These are phyloP conservation scores for Lasioglossum oenotherae DNA, from an alignment of 2,888 invertebrate species.

Conservation along the genomic window DNA sequence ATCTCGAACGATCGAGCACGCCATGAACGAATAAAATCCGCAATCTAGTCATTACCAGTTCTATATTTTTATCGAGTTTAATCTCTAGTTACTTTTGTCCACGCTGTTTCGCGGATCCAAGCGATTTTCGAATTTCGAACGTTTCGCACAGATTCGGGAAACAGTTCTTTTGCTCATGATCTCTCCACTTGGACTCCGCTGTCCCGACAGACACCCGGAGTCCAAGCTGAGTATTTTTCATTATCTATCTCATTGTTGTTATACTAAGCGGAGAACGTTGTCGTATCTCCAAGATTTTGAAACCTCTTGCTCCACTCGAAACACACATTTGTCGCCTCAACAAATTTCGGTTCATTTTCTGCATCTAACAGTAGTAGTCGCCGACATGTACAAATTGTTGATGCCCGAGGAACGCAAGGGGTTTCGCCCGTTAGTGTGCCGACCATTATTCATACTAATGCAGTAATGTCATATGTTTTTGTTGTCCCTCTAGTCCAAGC, in stretches of 20 bases:
- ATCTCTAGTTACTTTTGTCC: slow-evolving; percentile 15
- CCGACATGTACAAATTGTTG: neutral
- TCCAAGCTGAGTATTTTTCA: slow-evolving; percentile 29
- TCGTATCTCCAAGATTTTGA: slow-evolving; percentile 58
- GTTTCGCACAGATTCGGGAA: slow-evolving; percentile 31
- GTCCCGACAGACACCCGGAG: neutral
- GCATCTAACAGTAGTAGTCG: neutral
- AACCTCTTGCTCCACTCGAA: slow-evolving; percentile 56
- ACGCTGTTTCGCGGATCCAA: slow-evolving; percentile 24
- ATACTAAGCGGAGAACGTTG: slow-evolving; percentile 47
- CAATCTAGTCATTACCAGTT: slow-evolving; percentile 33
- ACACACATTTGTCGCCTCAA: neutral
- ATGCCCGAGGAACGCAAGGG: slow-evolving; percentile 46
- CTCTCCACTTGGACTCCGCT: slow-evolving; percentile 28
- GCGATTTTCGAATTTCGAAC: neutral
- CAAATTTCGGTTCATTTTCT: neutral
- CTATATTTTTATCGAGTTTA: slow-evolving; percentile 39
- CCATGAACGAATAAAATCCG: neutral
- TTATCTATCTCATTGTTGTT: slow-evolving; percentile 46
- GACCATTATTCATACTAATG: slow-evolving; percentile 78
- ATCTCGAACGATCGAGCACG: neutral
- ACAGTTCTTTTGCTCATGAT: slow-evolving; percentile 17
- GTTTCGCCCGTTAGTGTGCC: slow-evolving; percentile 65
- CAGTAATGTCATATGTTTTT: slow-evolving; percentile 83
- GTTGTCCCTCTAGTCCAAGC: slow-evolving; percentile 86